A percentile compares a stretch with the other conserved stretches of the same genome.
Evolutionary conservation across 2,797 vertebrate species (phyloP).

Genomic region (Muscicapa comitata): DNA sequence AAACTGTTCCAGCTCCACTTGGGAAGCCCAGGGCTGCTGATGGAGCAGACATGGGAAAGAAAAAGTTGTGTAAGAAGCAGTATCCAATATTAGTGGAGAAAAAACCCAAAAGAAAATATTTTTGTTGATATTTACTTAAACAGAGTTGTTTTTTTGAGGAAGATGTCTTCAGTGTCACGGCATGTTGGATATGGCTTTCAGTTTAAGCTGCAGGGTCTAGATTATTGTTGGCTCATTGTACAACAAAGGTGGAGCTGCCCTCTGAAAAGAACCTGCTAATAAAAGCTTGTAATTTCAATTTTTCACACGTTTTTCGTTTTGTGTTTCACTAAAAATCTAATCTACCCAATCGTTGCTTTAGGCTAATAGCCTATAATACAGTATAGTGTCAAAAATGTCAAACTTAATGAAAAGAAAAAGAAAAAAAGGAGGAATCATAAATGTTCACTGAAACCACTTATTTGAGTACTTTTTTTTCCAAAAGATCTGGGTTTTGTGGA

Average conservation of each 20-base stretch:
- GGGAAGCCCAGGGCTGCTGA: background rate
- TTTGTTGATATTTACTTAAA: background rate
- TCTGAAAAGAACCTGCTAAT: background rate
- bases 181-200: background rate
- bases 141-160: background rate
- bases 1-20: background rate
- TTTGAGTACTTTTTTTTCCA: background rate
- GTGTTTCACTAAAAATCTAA: constrained; percentile 18
- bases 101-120: no score
- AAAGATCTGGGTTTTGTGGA: background rate
- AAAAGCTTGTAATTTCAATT: background rate
- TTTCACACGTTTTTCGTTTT: background rate
- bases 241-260: background rate
- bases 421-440: rapidly evolving
- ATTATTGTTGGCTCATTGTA: background rate
- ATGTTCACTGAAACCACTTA: background rate
- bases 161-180: background rate
- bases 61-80: background rate
- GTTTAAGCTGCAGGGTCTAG: background rate
- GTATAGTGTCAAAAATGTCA: background rate
- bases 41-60: background rate
- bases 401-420: background rate
- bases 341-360: constrained; percentile 9
- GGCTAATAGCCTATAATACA: constrained; percentile 12
- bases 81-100: rapidly evolving